Percentiles rank a stretch among this genome's conserved stretches.
Evolutionary conservation across 2,888 invertebrate genomes (phyloP).

Genomic region (Meghimatium bilineatum): DNA sequence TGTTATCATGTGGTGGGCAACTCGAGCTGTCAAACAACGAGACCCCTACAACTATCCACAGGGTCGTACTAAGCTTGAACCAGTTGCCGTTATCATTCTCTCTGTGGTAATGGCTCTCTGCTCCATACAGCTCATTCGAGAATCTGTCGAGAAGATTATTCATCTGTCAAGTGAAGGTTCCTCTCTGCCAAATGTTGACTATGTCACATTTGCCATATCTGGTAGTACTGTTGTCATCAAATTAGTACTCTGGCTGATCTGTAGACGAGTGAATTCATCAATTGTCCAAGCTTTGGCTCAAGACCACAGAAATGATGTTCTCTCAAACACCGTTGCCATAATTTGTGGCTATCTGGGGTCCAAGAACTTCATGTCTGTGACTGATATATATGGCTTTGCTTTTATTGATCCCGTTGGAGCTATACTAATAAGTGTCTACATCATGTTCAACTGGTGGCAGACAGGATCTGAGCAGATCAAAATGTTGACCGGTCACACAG

Average conservation of each 20-base stretch:
- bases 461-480: slow-evolving; percentile 77
- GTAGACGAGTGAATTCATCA: slow-evolving; percentile 60
- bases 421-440: slow-evolving; percentile 78
- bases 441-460: slow-evolving; percentile 77
- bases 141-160: slow-evolving; percentile 74
- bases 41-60: slow-evolving; percentile 78
- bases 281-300: slow-evolving; percentile 76
- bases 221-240: slow-evolving; percentile 69
- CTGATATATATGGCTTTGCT: slow-evolving; percentile 62
- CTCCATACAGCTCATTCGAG: slow-evolving; percentile 76
- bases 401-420: slow-evolving; percentile 79
- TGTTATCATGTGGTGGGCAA: slow-evolving; percentile 57
- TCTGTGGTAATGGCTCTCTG: slow-evolving; percentile 79
- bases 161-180: slow-evolving; percentile 58
- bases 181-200: slow-evolving; percentile 62
- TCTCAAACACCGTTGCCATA: slow-evolving; percentile 78
- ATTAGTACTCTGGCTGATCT: slow-evolving; percentile 69
- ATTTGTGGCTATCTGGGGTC: slow-evolving; percentile 77
- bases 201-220: slow-evolving; percentile 68
- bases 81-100: slow-evolving; percentile 77
- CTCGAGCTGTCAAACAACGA: slow-evolving; percentile 75
- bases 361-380: slow-evolving; percentile 11
- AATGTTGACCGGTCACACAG: slow-evolving; percentile 74
- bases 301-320: slow-evolving; percentile 79
- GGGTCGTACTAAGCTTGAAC: slow-evolving; percentile 77